Base-by-base conservation (phyloP, 2,888 invertebrate species). In the Epirrhoe alternata region DNA sequence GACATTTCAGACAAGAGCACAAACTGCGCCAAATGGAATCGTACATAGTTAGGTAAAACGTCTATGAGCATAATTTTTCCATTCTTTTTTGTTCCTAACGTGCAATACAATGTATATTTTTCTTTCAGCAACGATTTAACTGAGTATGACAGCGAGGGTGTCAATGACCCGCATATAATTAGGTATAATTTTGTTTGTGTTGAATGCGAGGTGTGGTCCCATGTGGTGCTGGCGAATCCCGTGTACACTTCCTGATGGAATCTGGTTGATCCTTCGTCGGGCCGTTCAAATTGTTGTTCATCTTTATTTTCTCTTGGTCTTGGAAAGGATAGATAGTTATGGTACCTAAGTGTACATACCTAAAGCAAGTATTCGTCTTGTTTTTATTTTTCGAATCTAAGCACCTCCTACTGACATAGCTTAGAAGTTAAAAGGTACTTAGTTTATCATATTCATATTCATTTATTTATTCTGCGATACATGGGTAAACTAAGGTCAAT, bases 71-170 rank as follows among this genome's bases (percentile, higher is more conserved):
- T 55, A 66, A 14, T 14, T 72, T 71, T 67, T 66, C 59, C 62
- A 68, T 69, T 53, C 68, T 68, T 74, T 74, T 72, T 68, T 79
- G 71, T 76, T 73, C 73, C 75, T 66, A 79, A 82, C 76, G 66
- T 77, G 81, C 82, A 86, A 82, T 83, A 75, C 70, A 83, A 77
- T 79, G 74, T 82, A 79, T 71, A 74, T 73, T 87, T 89, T 83
- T 88, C 82, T 92, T 92, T 89, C 92, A 92, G 92, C 90, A 91
- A 91, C 74, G 86, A 87, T 86, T 84, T 90, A 75, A 77, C 80
- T 76, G 88, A 89, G 68, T 77, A 77, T 72, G 86, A 87, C 64
- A 75, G 76, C 61, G 84, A 80, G 75, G 86, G 84, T 80, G 86
- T 84, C 63, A 75, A 82, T 75, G 80, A 79, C 77, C 85, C 86